Evolutionary conservation across 2,888 invertebrate species (phyloP), one percentile per base, ranked within the genome.

Genomic region (Euplexia lucipara): DNA sequence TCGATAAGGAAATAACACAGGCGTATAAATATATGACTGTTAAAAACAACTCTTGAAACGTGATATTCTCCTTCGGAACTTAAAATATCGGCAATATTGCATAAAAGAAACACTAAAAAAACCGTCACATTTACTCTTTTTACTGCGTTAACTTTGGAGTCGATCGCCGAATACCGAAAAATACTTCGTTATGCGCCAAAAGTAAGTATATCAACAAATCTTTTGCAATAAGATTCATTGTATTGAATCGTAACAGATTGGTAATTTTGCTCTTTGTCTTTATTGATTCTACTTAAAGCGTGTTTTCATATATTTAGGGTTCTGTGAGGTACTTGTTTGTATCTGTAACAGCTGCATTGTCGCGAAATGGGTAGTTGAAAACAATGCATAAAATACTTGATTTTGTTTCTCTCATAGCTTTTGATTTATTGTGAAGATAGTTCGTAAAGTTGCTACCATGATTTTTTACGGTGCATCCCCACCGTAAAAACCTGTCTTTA

Each of bases 1-100:
- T 76, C 79, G 82, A 88, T 85, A 89, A 89, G 87, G 87, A 88
- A 90, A 88, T 87, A 78, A 78, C 83, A 84, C 79, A 82, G 81
- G 14, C 48, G 18, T 47, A 67, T 58, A 78, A 72, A 63, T 76
- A 78, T 77, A 82, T 61, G 70, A 69, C 48, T 74, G 60, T 52
- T 75, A 78, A 82, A 81, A 81, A 78, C 76, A 83, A 81, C 78
- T 72, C 75, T 86, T 76, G 84, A 85, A 89, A 88, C 83, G 73
- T 75, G 85, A 88, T 87, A 86, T 82, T 78, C 81, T 76, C 81
- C 78, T 81, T 85, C 73, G 77, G 81, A 84, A 75, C 84, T 85
- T 86, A 86, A 87, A 86, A 87, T 86, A 83, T 86, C 78, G 77
- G 74, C 75, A 82, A 85, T 83, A 87, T 85, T 83, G 81, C 82